Percentiles rank a stretch among this genome's conserved stretches.
Evolutionary conservation across 2,888 invertebrate species (phyloP).

Genomic region (Balanococcus diminutus): DNA sequence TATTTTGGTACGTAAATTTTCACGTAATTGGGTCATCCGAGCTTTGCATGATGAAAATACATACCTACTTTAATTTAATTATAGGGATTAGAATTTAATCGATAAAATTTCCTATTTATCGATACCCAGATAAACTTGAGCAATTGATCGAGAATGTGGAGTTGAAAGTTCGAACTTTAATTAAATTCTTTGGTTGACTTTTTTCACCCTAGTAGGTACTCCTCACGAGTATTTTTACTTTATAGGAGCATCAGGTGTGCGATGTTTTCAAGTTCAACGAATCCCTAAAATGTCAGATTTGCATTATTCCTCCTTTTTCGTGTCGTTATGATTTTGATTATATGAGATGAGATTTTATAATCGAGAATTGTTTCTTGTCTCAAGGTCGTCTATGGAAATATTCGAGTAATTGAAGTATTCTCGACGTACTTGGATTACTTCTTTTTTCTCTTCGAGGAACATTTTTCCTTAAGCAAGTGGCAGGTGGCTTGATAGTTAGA

Average conservation of each 20-base stretch:
- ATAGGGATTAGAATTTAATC: neutral
- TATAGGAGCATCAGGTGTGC: neutral
- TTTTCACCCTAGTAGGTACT: neutral
- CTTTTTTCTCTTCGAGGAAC: neutral
- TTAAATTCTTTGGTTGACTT: neutral
- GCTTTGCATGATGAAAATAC: no score
- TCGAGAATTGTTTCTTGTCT: neutral
- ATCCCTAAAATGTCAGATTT: neutral
- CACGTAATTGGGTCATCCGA: neutral
- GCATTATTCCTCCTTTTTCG: neutral
- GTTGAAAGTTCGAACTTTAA: neutral
- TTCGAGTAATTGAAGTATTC: neutral
- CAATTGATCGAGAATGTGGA: neutral
- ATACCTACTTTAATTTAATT: neutral
- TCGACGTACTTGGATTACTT: neutral
- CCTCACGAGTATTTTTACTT: neutral
- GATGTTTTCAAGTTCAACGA: neutral
- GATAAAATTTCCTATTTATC: neutral
- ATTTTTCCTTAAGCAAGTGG: neutral
- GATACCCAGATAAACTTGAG: neutral
- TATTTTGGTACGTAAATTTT: no score
- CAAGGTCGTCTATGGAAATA: neutral
- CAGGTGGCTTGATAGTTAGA: no score
- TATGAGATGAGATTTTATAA: neutral
- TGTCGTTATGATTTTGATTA: neutral